Conservation (phyloP, 2,888 invertebrate species). For the Mythimna impura region DNA sequence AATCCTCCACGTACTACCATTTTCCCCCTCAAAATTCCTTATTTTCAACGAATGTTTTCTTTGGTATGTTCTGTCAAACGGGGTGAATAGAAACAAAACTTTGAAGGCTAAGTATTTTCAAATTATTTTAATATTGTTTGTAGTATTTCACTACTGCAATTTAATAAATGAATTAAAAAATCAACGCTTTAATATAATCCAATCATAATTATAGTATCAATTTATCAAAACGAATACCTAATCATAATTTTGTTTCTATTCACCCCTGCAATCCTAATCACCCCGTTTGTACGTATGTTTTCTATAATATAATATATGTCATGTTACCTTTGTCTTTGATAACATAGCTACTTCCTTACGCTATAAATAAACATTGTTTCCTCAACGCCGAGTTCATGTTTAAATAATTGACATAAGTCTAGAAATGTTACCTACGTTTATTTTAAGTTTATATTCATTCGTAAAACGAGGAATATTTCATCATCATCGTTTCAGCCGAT, state of each 20-base stretch:
- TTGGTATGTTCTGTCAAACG: background rate
- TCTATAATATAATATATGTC: background rate
- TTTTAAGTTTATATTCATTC: background rate
- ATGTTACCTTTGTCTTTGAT: slow-evolving; percentile 19
- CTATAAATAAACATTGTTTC: slow-evolving; percentile 40
- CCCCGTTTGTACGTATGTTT: too few species aligned
- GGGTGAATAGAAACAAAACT: too few species aligned
- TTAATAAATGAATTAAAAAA: too few species aligned
- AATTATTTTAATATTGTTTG: too few species aligned
- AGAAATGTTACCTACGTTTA: slow-evolving; percentile 8
- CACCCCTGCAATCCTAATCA: too few species aligned
- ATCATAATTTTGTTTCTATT: too few species aligned
- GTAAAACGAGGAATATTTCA: background rate
- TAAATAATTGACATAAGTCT: slow-evolving; percentile 26
- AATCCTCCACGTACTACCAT: background rate
- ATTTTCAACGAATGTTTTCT: background rate
- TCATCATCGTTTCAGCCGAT: too few species aligned
- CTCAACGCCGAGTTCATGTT: slow-evolving; percentile 31
- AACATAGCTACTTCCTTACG: slow-evolving; percentile 39
- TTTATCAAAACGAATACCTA: too few species aligned
- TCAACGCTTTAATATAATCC: too few species aligned
- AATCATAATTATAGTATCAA: too few species aligned
- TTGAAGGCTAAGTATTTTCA: too few species aligned
- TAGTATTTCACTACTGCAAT: too few species aligned
- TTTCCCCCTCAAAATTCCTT: background rate